phyloP scores from a whole-genome alignment of 2,888 invertebrate species.

The Tetragonula carbonaria region DNA sequence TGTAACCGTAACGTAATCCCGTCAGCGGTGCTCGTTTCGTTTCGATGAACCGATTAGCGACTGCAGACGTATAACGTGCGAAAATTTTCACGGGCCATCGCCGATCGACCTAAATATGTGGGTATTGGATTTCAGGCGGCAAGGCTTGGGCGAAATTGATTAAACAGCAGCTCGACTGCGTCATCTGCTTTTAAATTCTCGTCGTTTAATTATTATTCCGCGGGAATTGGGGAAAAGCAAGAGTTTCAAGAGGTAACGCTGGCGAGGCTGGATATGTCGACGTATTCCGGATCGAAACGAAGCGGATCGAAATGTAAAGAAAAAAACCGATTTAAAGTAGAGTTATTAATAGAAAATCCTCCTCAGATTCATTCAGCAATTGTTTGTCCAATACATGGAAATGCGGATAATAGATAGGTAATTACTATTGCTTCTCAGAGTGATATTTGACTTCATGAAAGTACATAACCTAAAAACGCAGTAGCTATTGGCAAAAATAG shows the following conservation, averaged over 20 bases:
- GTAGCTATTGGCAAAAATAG: too few relatives aligned
- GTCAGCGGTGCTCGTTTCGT: not conserved
- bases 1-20: not conserved
- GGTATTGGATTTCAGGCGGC: not conserved
- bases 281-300: too few relatives aligned
- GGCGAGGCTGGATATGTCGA: slow-evolving; percentile 3
- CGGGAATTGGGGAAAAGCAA: slow-evolving; percentile 14
- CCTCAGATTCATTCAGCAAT: too few relatives aligned
- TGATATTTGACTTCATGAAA: too few relatives aligned
- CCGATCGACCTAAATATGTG: slow-evolving; percentile 11
- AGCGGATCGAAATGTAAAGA: too few relatives aligned
- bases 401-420: too few relatives aligned
- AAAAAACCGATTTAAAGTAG: too few relatives aligned
- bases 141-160: slow-evolving; percentile 7
- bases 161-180: slow-evolving; percentile 2
- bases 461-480: too few relatives aligned
- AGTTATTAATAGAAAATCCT: too few relatives aligned
- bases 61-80: slow-evolving; percentile 7
- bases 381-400: too few relatives aligned
- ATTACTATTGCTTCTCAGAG: too few relatives aligned
- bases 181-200: slow-evolving; percentile 9
- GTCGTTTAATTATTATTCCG: not conserved
- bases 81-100: slow-evolving; percentile 20
- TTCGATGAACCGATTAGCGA: slow-evolving; percentile 3
- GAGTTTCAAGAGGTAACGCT: slow-evolving; percentile 9